A percentile compares a stretch with the other conserved stretches of the same genome.
Evolutionary conservation across 2,797 vertebrate genomes (phyloP).

Genomic region (Spinus olivaceus): DNA sequence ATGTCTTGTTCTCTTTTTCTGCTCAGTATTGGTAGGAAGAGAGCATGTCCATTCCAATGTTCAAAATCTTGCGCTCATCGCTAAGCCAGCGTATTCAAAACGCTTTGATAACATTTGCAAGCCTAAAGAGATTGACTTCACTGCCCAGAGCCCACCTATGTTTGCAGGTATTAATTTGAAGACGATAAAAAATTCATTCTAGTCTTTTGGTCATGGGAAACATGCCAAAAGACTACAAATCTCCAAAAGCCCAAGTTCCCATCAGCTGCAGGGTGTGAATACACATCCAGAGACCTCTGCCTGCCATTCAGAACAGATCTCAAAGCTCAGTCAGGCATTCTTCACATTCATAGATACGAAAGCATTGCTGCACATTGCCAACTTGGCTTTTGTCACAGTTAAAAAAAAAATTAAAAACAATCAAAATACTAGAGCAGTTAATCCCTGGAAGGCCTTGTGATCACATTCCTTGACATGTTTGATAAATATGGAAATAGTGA

Average conservation of each 20-base stretch:
- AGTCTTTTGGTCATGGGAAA: background rate
- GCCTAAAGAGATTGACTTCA: background rate
- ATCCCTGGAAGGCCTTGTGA: slow-evolving; percentile 64
- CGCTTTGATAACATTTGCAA: background rate
- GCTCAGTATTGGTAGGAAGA: background rate
- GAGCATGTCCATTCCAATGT: accelerated
- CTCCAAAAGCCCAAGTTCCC: background rate
- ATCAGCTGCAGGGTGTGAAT: background rate
- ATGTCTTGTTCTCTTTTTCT: background rate
- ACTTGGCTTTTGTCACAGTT: slow-evolving; percentile 47
- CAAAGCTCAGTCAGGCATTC: slow-evolving; percentile 25
- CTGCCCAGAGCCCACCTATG: background rate
- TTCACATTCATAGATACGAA: slow-evolving; percentile 18
- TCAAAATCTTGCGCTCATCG: background rate
- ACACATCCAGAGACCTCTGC: background rate
- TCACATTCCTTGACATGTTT: slow-evolving; percentile 53
- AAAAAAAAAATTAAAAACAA: background rate
- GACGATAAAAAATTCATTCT: background rate
- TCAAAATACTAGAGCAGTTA: slow-evolving; percentile 47
- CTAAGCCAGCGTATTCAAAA: background rate
- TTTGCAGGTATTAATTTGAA: background rate
- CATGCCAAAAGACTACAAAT: background rate
- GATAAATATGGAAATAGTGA: slow-evolving; percentile 69
- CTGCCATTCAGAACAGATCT: slow-evolving; percentile 14
- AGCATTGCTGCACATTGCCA: slow-evolving; percentile 19